Evolutionary conservation across 1,140 invertebrate species (phyloP).

Genomic region (Drosophila sproati): DNA sequence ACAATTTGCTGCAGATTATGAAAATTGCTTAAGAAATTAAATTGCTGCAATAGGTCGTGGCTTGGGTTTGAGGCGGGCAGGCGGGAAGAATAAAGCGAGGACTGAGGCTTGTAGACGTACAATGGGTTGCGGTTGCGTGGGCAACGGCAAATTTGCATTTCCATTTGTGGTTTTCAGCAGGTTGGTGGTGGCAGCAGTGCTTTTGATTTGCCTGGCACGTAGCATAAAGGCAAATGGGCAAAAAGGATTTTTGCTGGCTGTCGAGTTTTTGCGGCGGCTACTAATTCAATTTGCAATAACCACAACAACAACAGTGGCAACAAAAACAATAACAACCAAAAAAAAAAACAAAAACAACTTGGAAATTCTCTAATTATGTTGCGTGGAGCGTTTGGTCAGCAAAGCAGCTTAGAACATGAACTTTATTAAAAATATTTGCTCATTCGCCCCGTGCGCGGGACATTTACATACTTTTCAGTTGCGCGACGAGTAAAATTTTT

Average conservation of each 20-base stretch:
- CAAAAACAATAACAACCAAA: constrained; percentile 8
- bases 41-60: constrained; percentile 71
- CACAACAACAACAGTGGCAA: constrained; percentile 37
- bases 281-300: constrained; percentile 82
- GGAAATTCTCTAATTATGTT: constrained; percentile 72
- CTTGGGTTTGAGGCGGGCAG: constrained; percentile 8
- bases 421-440: constrained; percentile 82
- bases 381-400: constrained; percentile 65
- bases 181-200: constrained; percentile 13
- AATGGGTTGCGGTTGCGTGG: constrained; percentile 65
- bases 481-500: constrained; percentile 66
- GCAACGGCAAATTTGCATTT: constrained; percentile 77
- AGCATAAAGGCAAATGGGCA: constrained; percentile 53
- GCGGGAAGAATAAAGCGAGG: neutral
- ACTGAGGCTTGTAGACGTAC: neutral
- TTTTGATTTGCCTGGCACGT: constrained; percentile 71
- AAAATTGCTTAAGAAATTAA: constrained; percentile 84
- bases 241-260: constrained; percentile 75
- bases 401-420: constrained; percentile 72
- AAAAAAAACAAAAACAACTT: constrained; percentile 25
- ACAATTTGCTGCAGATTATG: constrained; percentile 84
- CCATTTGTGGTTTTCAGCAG: constrained; percentile 67
- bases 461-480: constrained; percentile 72
- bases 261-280: constrained; percentile 67
- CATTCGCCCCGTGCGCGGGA: constrained; percentile 27